Percentiles rank a stretch among this genome's conserved stretches.
Evolutionary conservation across 92 coral and sea anemone species (phyloP).

Genomic region (Nematostella vectensis): DNA sequence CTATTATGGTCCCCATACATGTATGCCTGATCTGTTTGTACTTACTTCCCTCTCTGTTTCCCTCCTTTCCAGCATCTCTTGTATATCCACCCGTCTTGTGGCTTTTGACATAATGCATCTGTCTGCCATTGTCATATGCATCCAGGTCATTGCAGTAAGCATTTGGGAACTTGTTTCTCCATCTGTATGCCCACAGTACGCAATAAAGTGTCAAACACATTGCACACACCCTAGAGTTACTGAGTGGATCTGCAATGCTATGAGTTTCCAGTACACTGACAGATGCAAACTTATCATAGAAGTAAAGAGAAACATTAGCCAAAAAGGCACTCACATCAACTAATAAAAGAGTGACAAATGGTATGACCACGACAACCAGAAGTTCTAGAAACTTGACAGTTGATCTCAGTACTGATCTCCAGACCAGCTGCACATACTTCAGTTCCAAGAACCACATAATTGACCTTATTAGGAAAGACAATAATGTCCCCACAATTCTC

Average conservation of each 20-base stretch:
- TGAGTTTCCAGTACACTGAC: constrained; percentile 11
- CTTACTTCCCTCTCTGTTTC: no score
- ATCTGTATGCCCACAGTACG: constrained; percentile 31
- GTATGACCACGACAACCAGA: constrained; percentile 30
- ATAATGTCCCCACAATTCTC: constrained; percentile 23
- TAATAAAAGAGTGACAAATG: constrained; percentile 20
- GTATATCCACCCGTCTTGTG: no score
- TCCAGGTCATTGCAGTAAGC: no score
- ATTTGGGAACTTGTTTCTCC: constrained; percentile 32
- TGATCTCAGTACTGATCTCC: constrained; percentile 11
- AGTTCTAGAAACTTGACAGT: constrained; percentile 17
- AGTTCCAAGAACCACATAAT: constrained; percentile 28
- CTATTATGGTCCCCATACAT: no score
- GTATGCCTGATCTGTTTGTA: no score
- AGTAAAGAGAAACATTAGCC: constrained; percentile 13
- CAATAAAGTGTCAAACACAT: constrained; percentile 8
- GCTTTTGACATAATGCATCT: no score
- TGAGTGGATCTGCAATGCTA: constrained; percentile 4
- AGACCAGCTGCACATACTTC: constrained; percentile 23
- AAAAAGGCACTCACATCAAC: not conserved
- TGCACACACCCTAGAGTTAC: constrained; percentile 27
- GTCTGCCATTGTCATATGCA: no score
- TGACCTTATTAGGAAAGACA: constrained; percentile 27
- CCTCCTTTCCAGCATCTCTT: no score
- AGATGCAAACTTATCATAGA: constrained; percentile 25